Percentiles rank a stretch among this genome's conserved stretches.
phyloP scores from a whole-genome alignment of 2,888 invertebrate genomes.

The Augochlorella aurata region DNA sequence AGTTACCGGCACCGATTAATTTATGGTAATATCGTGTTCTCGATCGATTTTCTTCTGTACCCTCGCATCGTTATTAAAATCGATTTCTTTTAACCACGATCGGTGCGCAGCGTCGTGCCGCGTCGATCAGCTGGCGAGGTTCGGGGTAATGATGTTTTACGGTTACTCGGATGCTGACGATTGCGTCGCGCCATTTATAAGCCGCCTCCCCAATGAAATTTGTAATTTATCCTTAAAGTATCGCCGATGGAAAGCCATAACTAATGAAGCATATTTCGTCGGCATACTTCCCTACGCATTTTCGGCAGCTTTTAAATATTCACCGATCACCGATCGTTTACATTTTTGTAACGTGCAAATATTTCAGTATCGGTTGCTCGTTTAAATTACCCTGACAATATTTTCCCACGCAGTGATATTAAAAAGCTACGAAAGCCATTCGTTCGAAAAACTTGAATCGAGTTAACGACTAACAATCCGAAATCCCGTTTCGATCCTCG shows the following conservation, averaged over 20 bases:
- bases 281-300: neutral
- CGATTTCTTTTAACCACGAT: slow-evolving; percentile 9
- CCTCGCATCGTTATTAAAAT: slow-evolving; percentile 26
- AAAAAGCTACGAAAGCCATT: too few relatives aligned
- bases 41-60: slow-evolving; percentile 34
- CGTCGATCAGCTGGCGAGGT: neutral
- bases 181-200: neutral
- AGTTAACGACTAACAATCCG: too few relatives aligned
- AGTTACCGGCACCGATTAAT: slow-evolving; percentile 36
- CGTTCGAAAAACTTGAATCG: too few relatives aligned
- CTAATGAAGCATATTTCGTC: neutral
- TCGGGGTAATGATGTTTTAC: slow-evolving; percentile 7
- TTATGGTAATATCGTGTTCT: slow-evolving; percentile 37
- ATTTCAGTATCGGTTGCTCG: too few relatives aligned
- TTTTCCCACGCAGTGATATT: too few relatives aligned
- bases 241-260: neutral
- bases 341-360: too few relatives aligned
- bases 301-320: neutral
- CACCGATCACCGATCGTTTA: too few relatives aligned
- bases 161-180: neutral
- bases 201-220: neutral
- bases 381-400: too few relatives aligned
- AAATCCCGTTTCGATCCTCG: too few relatives aligned
- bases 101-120: too few relatives aligned
- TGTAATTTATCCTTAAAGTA: neutral